Conservation (phyloP, 30 jellyfish, hydroid and myxozoan genomes). For the Aurelia sp. region DNA sequence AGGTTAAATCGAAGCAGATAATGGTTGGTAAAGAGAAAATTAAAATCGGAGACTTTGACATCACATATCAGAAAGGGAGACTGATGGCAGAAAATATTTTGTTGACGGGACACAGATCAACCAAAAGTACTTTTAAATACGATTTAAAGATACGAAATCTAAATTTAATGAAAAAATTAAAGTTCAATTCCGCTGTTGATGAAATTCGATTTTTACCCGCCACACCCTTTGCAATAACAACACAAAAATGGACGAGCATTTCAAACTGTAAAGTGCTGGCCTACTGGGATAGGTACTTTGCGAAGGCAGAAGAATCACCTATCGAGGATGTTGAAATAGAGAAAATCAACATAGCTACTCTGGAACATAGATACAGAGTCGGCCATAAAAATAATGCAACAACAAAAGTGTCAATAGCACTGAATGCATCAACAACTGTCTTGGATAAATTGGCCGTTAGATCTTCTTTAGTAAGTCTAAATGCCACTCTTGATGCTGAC, state of each 20-base stretch:
- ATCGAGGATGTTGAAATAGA: not conserved
- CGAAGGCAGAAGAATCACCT: not conserved
- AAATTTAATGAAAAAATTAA: not conserved
- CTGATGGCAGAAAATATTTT: not conserved
- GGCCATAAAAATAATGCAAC: not conserved
- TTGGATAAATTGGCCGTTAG: not conserved
- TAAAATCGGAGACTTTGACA: constrained; percentile 17
- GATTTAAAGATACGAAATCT: not conserved
- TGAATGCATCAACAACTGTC: not conserved
- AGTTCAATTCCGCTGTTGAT: not conserved
- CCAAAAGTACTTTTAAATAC: not conserved
- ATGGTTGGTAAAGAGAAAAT: not conserved
- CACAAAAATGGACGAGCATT: constrained; percentile 11
- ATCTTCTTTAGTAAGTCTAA: not conserved
- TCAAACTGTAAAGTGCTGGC: constrained; percentile 31
- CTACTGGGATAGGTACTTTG: constrained; percentile 12
- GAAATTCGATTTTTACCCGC: constrained; percentile 27
- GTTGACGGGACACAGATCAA: not conserved
- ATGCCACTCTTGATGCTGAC: constrained; percentile 23
- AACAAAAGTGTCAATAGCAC: constrained; percentile 5
- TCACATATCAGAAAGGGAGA: not conserved
- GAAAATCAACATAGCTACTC: not conserved
- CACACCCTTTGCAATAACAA: constrained; percentile 1
- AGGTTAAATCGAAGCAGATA: constrained; percentile 8
- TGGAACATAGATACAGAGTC: constrained; percentile 17